A percentile compares a stretch with the other conserved stretches of the same genome.
These are phyloP conservation scores for Apotomis capreana DNA, from an alignment of 2,888 invertebrate species.

Conservation along the genomic window DNA sequence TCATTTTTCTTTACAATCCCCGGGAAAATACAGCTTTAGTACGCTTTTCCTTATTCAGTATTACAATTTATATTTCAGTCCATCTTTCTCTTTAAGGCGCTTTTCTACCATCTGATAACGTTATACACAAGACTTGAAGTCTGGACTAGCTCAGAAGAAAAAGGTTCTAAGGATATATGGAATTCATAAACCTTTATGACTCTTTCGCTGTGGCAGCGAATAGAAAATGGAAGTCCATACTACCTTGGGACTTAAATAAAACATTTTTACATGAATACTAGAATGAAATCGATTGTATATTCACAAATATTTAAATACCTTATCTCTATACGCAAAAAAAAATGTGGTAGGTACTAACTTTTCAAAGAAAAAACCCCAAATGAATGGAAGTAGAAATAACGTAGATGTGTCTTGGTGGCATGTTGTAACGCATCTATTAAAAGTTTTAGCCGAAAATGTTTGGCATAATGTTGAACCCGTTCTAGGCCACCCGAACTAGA, in stretches of 20 bases:
- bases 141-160: too few species aligned
- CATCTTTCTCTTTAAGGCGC: conserved; percentile 12
- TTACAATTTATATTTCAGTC: conserved; percentile 19
- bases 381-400: too few species aligned
- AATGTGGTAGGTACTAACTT: too few species aligned
- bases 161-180: neutral
- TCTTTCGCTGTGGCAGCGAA: neutral
- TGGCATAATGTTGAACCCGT: too few species aligned
- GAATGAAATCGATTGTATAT: too few species aligned
- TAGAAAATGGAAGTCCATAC: neutral
- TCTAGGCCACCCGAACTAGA: too few species aligned
- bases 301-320: too few species aligned
- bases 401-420: too few species aligned
- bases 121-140: conserved; percentile 8
- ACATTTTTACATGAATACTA: neutral
- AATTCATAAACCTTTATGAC: neutral
- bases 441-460: too few species aligned
- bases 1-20: conserved; percentile 70
- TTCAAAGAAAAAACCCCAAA: too few species aligned
- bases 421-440: too few species aligned
- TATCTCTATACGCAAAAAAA: too few species aligned
- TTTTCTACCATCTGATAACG: conserved; percentile 22
- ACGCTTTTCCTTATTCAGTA: conserved; percentile 29
- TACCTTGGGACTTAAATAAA: neutral
- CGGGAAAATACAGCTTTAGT: conserved; percentile 45